Evolutionary conservation across 2,113 vertebrate genomes (phyloP), one percentile per base, ranked within the genome.

Genomic region (Capricornis sumatraensis): DNA sequence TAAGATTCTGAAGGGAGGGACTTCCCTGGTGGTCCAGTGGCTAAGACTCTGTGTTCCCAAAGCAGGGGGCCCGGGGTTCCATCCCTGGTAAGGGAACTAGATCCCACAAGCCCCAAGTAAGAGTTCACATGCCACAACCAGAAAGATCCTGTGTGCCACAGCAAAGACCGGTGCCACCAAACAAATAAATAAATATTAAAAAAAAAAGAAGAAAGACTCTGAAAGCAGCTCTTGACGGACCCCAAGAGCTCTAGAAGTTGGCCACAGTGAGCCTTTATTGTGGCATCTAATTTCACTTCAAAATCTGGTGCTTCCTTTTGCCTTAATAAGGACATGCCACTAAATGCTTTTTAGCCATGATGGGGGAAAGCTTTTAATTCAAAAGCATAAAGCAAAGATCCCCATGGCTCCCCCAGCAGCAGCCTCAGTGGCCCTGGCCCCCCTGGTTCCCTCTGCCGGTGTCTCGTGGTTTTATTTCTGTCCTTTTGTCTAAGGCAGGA

Each of bases 401-500:
- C 87, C 79, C 23, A 12, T 43, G 27, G 30, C 71, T 96, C 67
- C 89, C 64, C 43, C 25, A 50, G 82, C 87, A 89, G 93, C 83
- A 55, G 81, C 91, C 55, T 25, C n/a, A 60, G 71, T 83, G 91
- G 74, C n/a, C 85, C 71, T 64, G 14, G 91, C 84, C 96, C 57
- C 87, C 83, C 78, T 95, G 88, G 60, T 57, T 94, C n/a, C 64
- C 25, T 93, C 57, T 96, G 84, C 95, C 94, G 47, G 67, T 60
- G 85, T 84, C 79, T 95, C 89, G 33, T 96, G 94, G 23, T 36
- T 74, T 71, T 71, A 47, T 83, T 64, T 62, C 90, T 93, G 85
- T 89, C 94, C 76, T 79, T 85, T 14, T 52, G 16, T 81, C 47
- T 91, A 87, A 94, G 94, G 64, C 93, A 97, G 95, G 94, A 94